These are phyloP conservation scores for Bemisia tabaci DNA, from an alignment of 1,140 invertebrate species.

Conservation along the genomic window DNA sequence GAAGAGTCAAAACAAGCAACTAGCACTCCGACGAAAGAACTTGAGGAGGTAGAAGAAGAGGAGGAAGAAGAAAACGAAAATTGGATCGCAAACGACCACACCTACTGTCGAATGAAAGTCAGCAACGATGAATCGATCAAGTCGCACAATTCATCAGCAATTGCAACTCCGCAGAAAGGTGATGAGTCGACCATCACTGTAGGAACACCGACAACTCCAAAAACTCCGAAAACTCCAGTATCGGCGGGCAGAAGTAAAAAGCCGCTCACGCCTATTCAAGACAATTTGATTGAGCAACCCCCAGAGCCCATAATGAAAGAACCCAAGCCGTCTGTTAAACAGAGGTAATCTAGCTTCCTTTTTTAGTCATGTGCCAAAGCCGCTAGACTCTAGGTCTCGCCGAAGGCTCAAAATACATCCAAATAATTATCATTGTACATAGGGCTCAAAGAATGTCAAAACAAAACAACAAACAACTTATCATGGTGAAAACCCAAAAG, in stretches of 20 bases:
- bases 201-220: neutral
- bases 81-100: neutral
- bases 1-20: too few relatives aligned
- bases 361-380: too few relatives aligned
- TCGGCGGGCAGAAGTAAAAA: slow-evolving; percentile 9
- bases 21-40: neutral
- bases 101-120: neutral
- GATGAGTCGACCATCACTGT: neutral
- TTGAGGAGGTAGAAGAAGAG: slow-evolving; percentile 1
- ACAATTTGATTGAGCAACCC: slow-evolving; percentile 8
- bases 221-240: neutral
- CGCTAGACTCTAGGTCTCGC: too few relatives aligned
- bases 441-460: too few relatives aligned
- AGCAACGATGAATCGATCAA: neutral
- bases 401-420: too few relatives aligned
- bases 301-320: slow-evolving; percentile 6
- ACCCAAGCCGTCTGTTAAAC: neutral
- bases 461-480: too few relatives aligned
- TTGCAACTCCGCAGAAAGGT: neutral
- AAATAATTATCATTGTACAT: too few relatives aligned
- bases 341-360: neutral
- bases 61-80: slow-evolving; percentile 6
- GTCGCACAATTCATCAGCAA: neutral
- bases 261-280: slow-evolving; percentile 15
- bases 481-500: too few relatives aligned